Percentiles rank a stretch among this genome's conserved stretches.
Evolutionary conservation across 1,140 invertebrate genomes (phyloP).

Genomic region (Neodiprion lecontei): DNA sequence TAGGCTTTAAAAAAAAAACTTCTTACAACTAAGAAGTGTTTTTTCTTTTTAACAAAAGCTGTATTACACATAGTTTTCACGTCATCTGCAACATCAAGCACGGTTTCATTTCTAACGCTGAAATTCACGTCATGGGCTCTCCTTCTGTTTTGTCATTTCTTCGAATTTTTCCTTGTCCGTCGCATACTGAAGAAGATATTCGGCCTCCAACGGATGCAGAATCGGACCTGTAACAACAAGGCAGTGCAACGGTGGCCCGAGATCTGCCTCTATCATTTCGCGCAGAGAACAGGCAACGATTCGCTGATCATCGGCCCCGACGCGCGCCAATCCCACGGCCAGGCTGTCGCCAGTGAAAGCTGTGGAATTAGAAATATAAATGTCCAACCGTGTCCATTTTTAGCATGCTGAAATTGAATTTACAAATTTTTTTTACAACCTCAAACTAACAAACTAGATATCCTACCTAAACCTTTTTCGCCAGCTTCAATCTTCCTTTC

Average conservation of each 20-base stretch:
- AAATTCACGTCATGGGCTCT: slow-evolving; percentile 2
- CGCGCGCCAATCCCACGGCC: slow-evolving; percentile 86
- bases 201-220: slow-evolving; percentile 90
- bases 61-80: no score
- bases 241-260: slow-evolving; percentile 93
- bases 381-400: not conserved
- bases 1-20: no score
- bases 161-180: slow-evolving; percentile 36
- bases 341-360: slow-evolving; percentile 66
- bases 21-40: no score
- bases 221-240: slow-evolving; percentile 83
- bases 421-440: slow-evolving; percentile 12
- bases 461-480: slow-evolving; percentile 30
- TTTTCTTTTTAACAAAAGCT: no score
- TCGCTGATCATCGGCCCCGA: slow-evolving; percentile 85
- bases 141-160: slow-evolving; percentile 11
- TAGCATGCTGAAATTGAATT: not conserved
- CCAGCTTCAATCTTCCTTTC: slow-evolving; percentile 54
- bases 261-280: slow-evolving; percentile 77
- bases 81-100: no score
- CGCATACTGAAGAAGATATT: slow-evolving; percentile 78
- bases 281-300: slow-evolving; percentile 77
- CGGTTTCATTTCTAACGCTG: no score
- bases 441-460: slow-evolving; percentile 20
- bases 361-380: slow-evolving; percentile 41